phyloP scores from a whole-genome alignment of 2,888 invertebrate genomes.

The Athrips mouffetella region DNA sequence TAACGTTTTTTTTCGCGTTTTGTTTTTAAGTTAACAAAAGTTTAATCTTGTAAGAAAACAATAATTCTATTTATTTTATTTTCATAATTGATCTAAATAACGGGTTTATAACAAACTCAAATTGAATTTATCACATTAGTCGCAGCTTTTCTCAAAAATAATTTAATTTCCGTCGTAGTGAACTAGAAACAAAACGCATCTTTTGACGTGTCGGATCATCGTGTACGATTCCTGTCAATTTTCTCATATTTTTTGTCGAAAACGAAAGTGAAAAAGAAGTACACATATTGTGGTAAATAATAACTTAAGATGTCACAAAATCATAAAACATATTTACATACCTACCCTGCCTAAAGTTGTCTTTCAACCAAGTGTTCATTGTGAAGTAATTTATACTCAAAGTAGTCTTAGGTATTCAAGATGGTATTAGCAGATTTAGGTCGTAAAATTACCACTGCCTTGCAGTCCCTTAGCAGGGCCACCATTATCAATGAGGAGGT shows the following conservation, averaged over 20 bases:
- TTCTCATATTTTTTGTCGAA: conserved; percentile 10
- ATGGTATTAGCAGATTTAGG: conserved; percentile 99
- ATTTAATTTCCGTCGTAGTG: not conserved
- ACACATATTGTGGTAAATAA: not conserved
- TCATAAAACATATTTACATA: not conserved
- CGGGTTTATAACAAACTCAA: not conserved
- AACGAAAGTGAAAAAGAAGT: conserved; percentile 18
- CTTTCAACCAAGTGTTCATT: conserved; percentile 1
- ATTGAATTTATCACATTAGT: not conserved
- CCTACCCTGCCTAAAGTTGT: conserved; percentile 4
- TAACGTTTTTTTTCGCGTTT: not conserved
- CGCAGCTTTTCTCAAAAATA: not conserved
- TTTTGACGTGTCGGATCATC: conserved; percentile 48
- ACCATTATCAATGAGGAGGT: conserved; percentile 99
- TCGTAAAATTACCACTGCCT: conserved; percentile 98
- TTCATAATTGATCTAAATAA: not conserved
- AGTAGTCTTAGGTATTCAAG: conserved; percentile 46
- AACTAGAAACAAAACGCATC: conserved; percentile 22
- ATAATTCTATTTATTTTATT: not conserved
- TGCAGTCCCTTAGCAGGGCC: conserved; percentile 98
- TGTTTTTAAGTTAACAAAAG: not conserved
- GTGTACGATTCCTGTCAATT: conserved; percentile 51
- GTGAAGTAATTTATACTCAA: conserved; percentile 5
- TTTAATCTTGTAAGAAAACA: not conserved
- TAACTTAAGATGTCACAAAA: conserved; percentile 19